phyloP scores from a whole-genome alignment of 2,888 invertebrate genomes.

The Coleophora deauratella region DNA sequence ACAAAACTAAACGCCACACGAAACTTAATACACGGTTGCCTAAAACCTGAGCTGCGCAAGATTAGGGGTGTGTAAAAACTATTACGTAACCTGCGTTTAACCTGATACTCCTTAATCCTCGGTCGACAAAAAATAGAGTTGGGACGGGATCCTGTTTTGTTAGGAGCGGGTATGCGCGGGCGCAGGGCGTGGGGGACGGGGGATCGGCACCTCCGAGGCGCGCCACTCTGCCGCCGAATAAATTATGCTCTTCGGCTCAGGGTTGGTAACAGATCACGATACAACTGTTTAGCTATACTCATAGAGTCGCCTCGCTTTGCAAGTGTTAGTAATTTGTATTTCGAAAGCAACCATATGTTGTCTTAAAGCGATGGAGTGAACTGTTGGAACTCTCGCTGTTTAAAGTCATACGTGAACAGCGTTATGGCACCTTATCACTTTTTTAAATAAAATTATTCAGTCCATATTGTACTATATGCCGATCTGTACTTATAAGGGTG shows the following conservation, averaged over 20 bases:
- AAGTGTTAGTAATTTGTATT: no score
- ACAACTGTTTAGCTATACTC: not conserved
- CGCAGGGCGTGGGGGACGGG: slow-evolving; percentile 19
- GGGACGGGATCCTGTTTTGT: slow-evolving; percentile 45
- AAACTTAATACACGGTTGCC: slow-evolving; percentile 14
- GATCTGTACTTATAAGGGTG: no score
- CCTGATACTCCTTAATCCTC: slow-evolving; percentile 58
- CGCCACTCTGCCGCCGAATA: slow-evolving; percentile 72
- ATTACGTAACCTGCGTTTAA: slow-evolving; percentile 67
- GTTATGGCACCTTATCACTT: no score
- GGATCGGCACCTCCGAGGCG: slow-evolving; percentile 54
- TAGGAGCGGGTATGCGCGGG: slow-evolving; percentile 22
- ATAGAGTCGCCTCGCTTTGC: slow-evolving; percentile 18
- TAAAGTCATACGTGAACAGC: no score
- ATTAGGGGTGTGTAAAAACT: slow-evolving; percentile 65
- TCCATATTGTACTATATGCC: no score
- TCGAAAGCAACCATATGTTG: no score
- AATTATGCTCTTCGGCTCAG: slow-evolving; percentile 54
- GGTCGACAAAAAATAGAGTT: slow-evolving; percentile 47
- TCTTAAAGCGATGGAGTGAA: no score
- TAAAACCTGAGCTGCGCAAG: slow-evolving; percentile 24
- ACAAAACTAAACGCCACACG: slow-evolving; percentile 8
- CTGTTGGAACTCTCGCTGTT: no score
- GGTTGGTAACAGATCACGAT: slow-evolving; percentile 1
- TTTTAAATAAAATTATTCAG: no score